phyloP scores from a whole-genome alignment of 2,113 vertebrate genomes.

The Trogon surrucura region DNA sequence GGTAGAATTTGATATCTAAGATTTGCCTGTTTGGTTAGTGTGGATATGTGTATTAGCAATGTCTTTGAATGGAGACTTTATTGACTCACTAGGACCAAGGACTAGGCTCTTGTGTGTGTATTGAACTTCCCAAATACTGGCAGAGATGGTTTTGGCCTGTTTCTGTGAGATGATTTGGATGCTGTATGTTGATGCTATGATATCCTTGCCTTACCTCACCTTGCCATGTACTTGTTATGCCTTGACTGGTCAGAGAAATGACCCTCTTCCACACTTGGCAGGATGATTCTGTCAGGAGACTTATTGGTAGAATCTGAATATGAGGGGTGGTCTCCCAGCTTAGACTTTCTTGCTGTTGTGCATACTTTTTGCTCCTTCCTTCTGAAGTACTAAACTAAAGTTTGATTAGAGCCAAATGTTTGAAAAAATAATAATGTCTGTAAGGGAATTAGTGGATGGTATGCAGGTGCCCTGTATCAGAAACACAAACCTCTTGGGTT shows the following conservation, averaged over 20 bases:
- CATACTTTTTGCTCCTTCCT: background rate
- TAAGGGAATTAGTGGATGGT: background rate
- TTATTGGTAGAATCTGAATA: background rate
- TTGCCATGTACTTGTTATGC: background rate
- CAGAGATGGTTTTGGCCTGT: background rate
- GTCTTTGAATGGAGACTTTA: background rate
- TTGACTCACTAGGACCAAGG: background rate
- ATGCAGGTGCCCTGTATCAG: background rate
- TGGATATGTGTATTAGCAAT: background rate
- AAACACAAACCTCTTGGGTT: background rate
- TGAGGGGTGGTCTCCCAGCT: background rate
- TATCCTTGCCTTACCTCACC: background rate
- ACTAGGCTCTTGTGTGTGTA: background rate
- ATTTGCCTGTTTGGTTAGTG: background rate
- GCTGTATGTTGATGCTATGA: background rate
- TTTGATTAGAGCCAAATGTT: background rate
- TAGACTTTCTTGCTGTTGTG: background rate
- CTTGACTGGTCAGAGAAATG: background rate
- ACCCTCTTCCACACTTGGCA: background rate
- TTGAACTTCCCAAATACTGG: background rate
- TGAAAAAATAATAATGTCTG: background rate
- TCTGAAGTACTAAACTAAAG: background rate
- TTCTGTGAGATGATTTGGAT: background rate
- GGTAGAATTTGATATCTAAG: background rate
- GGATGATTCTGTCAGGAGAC: background rate